A percentile compares a stretch with the other conserved stretches of the same genome.
phyloP scores from a whole-genome alignment of 2,113 vertebrate genomes.

The Corydoras sp. region DNA sequence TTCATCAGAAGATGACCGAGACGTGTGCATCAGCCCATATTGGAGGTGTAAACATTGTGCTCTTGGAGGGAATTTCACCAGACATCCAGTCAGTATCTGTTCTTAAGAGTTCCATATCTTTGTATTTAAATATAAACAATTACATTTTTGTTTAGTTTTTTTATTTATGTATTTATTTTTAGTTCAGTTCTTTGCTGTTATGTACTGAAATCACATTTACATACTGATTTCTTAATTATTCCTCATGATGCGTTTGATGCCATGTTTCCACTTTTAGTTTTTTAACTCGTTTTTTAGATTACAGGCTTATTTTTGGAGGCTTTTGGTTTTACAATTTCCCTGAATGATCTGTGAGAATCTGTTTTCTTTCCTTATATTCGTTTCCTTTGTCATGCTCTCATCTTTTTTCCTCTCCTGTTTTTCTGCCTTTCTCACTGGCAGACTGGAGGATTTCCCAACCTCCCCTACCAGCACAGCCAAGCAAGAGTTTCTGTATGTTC shows the following conservation, averaged over 20 bases:
- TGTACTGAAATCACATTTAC: too few species aligned
- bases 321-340: neutral
- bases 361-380: neutral
- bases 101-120: too few species aligned
- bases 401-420: constrained; percentile 38
- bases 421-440: constrained; percentile 57
- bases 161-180: too few species aligned
- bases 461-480: constrained; percentile 99
- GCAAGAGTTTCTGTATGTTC: constrained; percentile 99
- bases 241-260: too few species aligned
- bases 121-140: too few species aligned
- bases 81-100: constrained; percentile 88
- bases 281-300: neutral
- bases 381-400: constrained; percentile 6
- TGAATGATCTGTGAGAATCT: neutral
- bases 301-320: neutral
- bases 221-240: too few species aligned
- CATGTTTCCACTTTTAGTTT: neutral
- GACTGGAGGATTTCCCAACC: constrained; percentile 99
- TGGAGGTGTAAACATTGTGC: constrained; percentile 93
- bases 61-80: constrained; percentile 93
- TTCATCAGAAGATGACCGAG: constrained; percentile 98
- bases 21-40: constrained; percentile 96
- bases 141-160: too few species aligned
- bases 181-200: neutral